Base-by-base conservation (phyloP, 2,888 invertebrate species). In the Anarsia innoxiella region DNA sequence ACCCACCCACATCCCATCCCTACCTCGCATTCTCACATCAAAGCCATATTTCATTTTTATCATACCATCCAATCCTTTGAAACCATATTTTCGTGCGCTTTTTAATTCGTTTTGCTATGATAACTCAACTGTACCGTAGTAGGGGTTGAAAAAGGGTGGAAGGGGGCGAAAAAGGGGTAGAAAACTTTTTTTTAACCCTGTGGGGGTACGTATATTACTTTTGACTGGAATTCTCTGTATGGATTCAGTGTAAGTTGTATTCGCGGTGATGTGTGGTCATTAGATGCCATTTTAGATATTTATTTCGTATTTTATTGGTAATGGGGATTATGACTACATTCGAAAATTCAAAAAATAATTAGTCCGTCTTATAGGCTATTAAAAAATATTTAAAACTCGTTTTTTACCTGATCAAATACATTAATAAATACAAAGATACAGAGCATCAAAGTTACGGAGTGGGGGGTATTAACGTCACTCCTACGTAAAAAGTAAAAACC, bases 61-160 rank as follows among this genome's bases (percentile, higher is more conserved):
- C 75, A 76, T 72, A 72, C 68, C 66, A 64, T 60, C 66, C 78
- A 74, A 80, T 77, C 79, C 80, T 82, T 78, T 82, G 82, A 79
- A 80, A 74, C 79, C 82, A 65, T 74, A 73, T 61, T 68, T 75
- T 67, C 58, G 63, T 60, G 48, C 46, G 40, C 45, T 48, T 63
- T 73, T 79, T 80, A 80, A 80, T 78, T 80, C 79, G 71, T 79
- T 79, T 80, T 77, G 69, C 76, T 62, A 70, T 77, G 77, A 75
- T 78, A 71, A 71, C 78, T 69, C 10, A 13, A 12, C 9, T 31
- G 27, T n/a, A n/a, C n/a, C 10, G 57, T 12, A 26, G 14, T 23
- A 15, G 13, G 16, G 13, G 15, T 46, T 53, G 41, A 48, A n/a
- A n/a, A n/a, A n/a, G n/a, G n/a, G n/a, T n/a, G n/a, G n/a, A n/a